These are phyloP conservation scores for Semnornis frantzii DNA, from an alignment of 2,113 vertebrate genomes.

Conservation along the genomic window DNA sequence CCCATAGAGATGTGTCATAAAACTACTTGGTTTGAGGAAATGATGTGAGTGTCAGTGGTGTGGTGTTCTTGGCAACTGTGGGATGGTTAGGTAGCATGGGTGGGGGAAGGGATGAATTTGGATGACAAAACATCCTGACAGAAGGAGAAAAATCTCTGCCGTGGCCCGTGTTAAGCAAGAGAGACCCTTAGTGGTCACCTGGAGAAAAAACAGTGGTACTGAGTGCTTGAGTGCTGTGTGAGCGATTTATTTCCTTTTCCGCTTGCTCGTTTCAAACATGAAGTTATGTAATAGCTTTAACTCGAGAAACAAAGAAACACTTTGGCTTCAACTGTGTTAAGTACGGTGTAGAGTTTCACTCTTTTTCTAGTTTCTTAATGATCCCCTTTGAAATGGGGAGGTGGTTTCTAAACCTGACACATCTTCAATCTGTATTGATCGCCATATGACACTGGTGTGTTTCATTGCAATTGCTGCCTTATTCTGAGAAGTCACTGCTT, in stretches of 20 bases:
- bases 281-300: background rate
- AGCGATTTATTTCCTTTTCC: background rate
- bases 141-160: background rate
- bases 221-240: background rate
- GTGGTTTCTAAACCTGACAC: background rate
- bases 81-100: background rate
- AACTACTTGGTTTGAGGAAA: background rate
- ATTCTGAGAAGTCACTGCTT: background rate
- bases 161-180: background rate
- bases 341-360: background rate
- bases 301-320: background rate
- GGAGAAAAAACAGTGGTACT: background rate
- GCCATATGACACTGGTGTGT: background rate
- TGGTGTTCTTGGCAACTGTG: background rate
- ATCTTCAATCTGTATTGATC: background rate
- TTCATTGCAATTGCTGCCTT: background rate
- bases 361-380: background rate
- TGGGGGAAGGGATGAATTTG: background rate
- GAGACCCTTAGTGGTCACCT: conserved; percentile 44
- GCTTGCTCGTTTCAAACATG: background rate
- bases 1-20: background rate
- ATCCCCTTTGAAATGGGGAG: background rate
- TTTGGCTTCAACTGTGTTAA: background rate
- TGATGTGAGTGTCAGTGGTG: background rate
- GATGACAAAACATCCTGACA: background rate